phyloP scores from a whole-genome alignment of 2,113 vertebrate genomes.

The Istiophorus platypterus region DNA sequence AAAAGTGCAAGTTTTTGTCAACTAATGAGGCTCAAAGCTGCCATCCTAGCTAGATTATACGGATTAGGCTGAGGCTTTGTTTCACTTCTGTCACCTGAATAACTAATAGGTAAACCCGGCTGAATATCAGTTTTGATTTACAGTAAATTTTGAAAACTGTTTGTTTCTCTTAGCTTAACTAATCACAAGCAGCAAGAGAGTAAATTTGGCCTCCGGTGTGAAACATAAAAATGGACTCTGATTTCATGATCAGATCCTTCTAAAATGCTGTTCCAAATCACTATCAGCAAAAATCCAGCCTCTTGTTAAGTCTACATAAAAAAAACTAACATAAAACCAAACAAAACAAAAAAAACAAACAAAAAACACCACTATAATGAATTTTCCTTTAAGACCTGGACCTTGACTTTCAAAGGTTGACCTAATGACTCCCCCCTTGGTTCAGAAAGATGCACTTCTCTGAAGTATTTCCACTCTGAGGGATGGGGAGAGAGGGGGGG shows the following conservation, averaged over 20 bases:
- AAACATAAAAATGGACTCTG: conserved; percentile 25
- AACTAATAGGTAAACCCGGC: conserved; percentile 23
- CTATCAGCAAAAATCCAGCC: conserved; percentile 17
- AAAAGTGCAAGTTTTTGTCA: conserved; percentile 55
- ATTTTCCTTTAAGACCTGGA: conserved; percentile 28
- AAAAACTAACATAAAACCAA: no score
- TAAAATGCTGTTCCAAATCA: not conserved
- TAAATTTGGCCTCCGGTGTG: not conserved
- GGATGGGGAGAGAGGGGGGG: conserved; percentile 36
- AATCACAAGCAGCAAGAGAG: not conserved
- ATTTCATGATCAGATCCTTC: conserved; percentile 11
- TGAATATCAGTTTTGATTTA: conserved; percentile 13
- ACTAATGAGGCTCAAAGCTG: conserved; percentile 72
- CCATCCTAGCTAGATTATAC: conserved; percentile 29
- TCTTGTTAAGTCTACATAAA: conserved; percentile 24
- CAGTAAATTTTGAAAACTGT: not conserved
- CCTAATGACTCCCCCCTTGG: conserved; percentile 33
- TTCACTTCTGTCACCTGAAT: conserved; percentile 23
- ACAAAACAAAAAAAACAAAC: no score
- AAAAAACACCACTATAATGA: not conserved
- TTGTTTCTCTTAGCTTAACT: not conserved
- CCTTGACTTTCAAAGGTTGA: conserved; percentile 56
- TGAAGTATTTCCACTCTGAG: conserved; percentile 55
- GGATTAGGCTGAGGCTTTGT: conserved; percentile 30
- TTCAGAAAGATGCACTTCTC: conserved; percentile 56